These are phyloP conservation scores for Gandaritis pyraliata DNA, from an alignment of 2,888 invertebrate genomes.

Conservation along the genomic window DNA sequence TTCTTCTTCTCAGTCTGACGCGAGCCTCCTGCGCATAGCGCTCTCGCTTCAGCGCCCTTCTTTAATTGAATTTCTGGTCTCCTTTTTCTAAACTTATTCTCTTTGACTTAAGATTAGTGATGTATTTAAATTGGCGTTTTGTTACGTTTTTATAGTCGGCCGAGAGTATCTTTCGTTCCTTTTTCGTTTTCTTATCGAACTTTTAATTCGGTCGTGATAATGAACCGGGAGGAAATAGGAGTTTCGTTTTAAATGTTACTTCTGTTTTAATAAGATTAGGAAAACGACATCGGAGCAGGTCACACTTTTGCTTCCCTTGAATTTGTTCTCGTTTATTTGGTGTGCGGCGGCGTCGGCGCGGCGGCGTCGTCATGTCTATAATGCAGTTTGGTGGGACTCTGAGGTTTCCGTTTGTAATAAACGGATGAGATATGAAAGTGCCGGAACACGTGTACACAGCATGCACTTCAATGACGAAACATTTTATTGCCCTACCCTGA, in stretches of 20 bases:
- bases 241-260: slow-evolving; percentile 42
- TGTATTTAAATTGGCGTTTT: slow-evolving; percentile 82
- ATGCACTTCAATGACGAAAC: slow-evolving; percentile 56
- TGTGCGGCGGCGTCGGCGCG: slow-evolving; percentile 31
- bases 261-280: slow-evolving; percentile 32
- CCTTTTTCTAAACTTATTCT: slow-evolving; percentile 80
- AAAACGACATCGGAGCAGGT: slow-evolving; percentile 20
- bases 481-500: slow-evolving; percentile 64
- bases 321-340: slow-evolving; percentile 56
- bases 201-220: slow-evolving; percentile 72
- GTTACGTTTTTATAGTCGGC: slow-evolving; percentile 76
- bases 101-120: slow-evolving; percentile 83
- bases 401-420: slow-evolving; percentile 79
- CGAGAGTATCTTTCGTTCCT: slow-evolving; percentile 50
- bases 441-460: slow-evolving; percentile 45
- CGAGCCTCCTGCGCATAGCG: slow-evolving; percentile 53
- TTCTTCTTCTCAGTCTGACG: slow-evolving; percentile 63
- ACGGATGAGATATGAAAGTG: slow-evolving; percentile 57
- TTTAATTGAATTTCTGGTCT: slow-evolving; percentile 79
- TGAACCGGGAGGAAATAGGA: slow-evolving; percentile 48
- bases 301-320: slow-evolving; percentile 34
- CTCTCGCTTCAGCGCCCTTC: slow-evolving; percentile 65
- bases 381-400: slow-evolving; percentile 56
- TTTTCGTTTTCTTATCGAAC: slow-evolving; percentile 65
- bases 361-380: slow-evolving; percentile 69